Evolutionary conservation across 2,888 invertebrate genomes (phyloP), one percentile per base, ranked within the genome.

Genomic region (Rhopalosiphum nymphaeae): DNA sequence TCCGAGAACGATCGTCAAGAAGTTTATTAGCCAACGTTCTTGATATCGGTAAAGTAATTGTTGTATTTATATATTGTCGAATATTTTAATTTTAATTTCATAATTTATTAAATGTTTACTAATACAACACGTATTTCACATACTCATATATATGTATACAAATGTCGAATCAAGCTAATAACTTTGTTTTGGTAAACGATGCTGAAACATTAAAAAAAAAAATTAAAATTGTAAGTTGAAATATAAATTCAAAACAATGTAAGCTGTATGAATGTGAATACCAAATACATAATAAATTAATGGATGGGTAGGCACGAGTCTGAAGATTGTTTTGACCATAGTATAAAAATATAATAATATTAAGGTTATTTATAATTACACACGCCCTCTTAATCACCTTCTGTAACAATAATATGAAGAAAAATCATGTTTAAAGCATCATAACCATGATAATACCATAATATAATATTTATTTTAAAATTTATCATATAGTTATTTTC

Each of bases 1-100:
- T 99, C 95, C 98, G 98, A 96, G 99, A 99, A 96, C 97, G 99
- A 95, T 98, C 98, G 95, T 99, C 99, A 94, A 98, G 98, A 96
- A 98, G 98, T 95, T 97, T 99, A 95, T 96, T 99, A 96, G 99
- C 99, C 94, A 99, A 99, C 96, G 99, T 99, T 95, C 96, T 99
- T 95, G 99, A 99, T 96, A 98, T 99, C 96, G 99, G 99, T 96
- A 99, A 99, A 95, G 99, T 87, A 29, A 0, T 57, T 57, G 21
- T 89, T 44, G 16, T 99, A 96, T 98, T 98, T 84, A 95, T 29
- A n/a, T 42, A 89, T 56, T 42, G 3, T 84, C 53, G 53, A 42
- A 56, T 2, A 7, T 10, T 42, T 49, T 13, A 78, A 10, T 29
- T 44, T 57, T 61, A 21, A 49, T 85, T 85, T 26, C 44, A 4